A percentile compares a stretch with the other conserved stretches of the same genome.
These are phyloP conservation scores for Theristus sp. DNA, from an alignment of 2,888 invertebrate species.

Conservation along the genomic window DNA sequence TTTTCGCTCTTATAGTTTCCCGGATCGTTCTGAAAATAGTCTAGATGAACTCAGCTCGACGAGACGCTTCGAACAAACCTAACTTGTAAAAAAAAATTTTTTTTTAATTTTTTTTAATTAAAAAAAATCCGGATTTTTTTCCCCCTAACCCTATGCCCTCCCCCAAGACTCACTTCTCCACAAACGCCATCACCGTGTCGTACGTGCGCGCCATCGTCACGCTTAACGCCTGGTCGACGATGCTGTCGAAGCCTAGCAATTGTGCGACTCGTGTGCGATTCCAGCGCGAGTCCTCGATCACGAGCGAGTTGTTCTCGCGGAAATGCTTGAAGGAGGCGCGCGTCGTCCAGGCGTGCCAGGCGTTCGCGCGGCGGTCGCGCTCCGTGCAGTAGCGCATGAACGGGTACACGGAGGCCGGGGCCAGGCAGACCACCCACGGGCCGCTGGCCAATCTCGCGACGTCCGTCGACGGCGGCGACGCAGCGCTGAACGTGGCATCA, in stretches of 20 bases:
- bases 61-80: too few species aligned
- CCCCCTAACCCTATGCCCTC: too few species aligned
- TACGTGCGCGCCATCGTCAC: neutral
- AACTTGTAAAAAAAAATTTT: too few species aligned
- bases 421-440: neutral
- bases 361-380: neutral
- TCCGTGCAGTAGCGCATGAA: neutral
- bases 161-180: neutral
- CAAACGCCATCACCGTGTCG: neutral
- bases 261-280: neutral
- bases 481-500: too few species aligned
- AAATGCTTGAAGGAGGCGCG: neutral
- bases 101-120: too few species aligned
- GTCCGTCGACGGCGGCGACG: too few species aligned
- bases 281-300: neutral
- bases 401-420: neutral
- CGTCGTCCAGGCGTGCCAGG: neutral
- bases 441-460: too few species aligned
- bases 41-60: too few species aligned
- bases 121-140: too few species aligned
- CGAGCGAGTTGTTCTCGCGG: neutral
- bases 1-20: too few species aligned
- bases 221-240: neutral
- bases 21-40: too few species aligned
- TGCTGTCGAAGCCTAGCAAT: neutral